phyloP scores from a whole-genome alignment of 2,113 vertebrate species.

The Seriola aureovittata region DNA sequence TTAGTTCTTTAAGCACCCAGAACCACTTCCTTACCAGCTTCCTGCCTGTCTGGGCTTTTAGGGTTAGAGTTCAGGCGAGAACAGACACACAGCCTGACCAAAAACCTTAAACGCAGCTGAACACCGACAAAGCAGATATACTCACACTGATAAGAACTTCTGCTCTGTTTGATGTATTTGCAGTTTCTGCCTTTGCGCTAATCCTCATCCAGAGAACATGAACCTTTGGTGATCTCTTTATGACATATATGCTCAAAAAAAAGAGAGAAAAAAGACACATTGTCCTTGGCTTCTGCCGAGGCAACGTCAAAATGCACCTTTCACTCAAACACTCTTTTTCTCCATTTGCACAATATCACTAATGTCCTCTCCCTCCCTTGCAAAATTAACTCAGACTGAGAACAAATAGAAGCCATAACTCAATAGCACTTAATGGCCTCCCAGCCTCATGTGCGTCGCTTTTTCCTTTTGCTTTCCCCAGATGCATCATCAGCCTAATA shows the following conservation, averaged over 20 bases:
- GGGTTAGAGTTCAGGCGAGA: constrained; percentile 73
- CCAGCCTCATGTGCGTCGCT: not conserved
- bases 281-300: constrained; percentile 11
- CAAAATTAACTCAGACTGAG: constrained; percentile 28
- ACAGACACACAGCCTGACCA: constrained; percentile 27
- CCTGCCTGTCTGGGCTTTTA: constrained; percentile 79
- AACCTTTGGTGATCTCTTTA: constrained; percentile 12
- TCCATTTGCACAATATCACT: constrained; percentile 23
- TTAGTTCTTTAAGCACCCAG: constrained; percentile 56
- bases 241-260: not conserved
- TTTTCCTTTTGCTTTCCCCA: not conserved
- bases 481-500: constrained; percentile 30
- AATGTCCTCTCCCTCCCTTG: constrained; percentile 2
- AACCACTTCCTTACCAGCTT: constrained; percentile 78
- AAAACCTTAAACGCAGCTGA: constrained; percentile 1
- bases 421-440: constrained; percentile 20
- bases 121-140: not conserved
- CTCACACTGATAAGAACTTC: not conserved
- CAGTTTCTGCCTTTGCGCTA: constrained; percentile 7
- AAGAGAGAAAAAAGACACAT: not conserved
- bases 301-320: constrained; percentile 11
- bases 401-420: constrained; percentile 19
- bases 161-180: constrained; percentile 15
- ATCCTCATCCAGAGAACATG: constrained; percentile 1
- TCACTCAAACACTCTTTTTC: constrained; percentile 2